These are phyloP conservation scores for Liasis olivaceus DNA, from an alignment of 2,797 vertebrate species.

Conservation along the genomic window DNA sequence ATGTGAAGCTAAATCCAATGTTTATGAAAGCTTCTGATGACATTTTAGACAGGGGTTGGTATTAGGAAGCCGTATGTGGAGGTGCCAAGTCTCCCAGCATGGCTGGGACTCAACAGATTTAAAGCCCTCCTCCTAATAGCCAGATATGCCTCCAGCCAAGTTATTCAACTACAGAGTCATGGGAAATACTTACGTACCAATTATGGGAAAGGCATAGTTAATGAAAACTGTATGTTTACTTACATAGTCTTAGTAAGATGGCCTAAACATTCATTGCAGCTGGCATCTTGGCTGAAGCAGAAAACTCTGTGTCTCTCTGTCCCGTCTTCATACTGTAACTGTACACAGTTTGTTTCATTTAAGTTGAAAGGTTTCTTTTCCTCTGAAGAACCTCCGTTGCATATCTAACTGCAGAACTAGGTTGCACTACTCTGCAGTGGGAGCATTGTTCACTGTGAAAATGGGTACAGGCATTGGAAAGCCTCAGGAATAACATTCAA, in stretches of 20 bases:
- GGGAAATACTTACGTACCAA: slow-evolving; percentile 78
- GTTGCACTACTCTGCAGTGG: not conserved
- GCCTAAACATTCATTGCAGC: slow-evolving; percentile 67
- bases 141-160: slow-evolving; percentile 76
- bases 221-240: slow-evolving; percentile 77
- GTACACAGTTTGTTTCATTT: slow-evolving; percentile 39
- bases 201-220: slow-evolving; percentile 76
- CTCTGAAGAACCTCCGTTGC: not conserved
- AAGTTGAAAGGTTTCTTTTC: slow-evolving; percentile 27
- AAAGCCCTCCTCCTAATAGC: slow-evolving; percentile 74
- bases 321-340: slow-evolving; percentile 44
- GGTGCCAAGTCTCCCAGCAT: slow-evolving; percentile 76
- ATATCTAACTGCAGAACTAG: slow-evolving; percentile 2
- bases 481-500: not conserved
- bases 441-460: slow-evolving; percentile 35
- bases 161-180: slow-evolving; percentile 77
- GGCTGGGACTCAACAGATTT: slow-evolving; percentile 75
- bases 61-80: slow-evolving; percentile 77
- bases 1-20: slow-evolving; percentile 81
- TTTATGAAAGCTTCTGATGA: slow-evolving; percentile 83
- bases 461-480: not conserved
- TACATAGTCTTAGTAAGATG: slow-evolving; percentile 69
- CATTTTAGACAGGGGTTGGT: slow-evolving; percentile 78
- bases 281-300: slow-evolving; percentile 60
- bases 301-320: slow-evolving; percentile 39